These are phyloP conservation scores for Triplophysa yarkandensis DNA, from an alignment of 2,797 vertebrate genomes.

Conservation along the genomic window DNA sequence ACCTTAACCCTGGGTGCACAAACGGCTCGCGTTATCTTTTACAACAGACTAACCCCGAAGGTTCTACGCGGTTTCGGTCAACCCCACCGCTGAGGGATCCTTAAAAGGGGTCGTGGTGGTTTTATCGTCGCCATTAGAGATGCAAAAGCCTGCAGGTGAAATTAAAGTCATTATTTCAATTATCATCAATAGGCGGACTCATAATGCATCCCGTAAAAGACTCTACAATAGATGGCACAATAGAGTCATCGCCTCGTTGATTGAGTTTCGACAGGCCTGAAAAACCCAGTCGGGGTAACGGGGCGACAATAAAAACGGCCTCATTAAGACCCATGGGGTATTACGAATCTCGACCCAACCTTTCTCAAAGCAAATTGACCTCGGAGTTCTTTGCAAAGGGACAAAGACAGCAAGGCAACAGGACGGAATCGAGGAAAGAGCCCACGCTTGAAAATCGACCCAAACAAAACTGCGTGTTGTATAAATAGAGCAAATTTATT, in stretches of 20 bases:
- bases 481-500: conserved; percentile 88
- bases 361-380: conserved; percentile 71
- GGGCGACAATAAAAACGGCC: conserved; percentile 69
- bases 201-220: conserved; percentile 75
- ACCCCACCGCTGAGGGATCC: conserved; percentile 27
- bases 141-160: conserved; percentile 67
- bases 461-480: no score
- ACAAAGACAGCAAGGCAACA: conserved; percentile 27
- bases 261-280: conserved; percentile 68
- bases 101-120: conserved; percentile 39
- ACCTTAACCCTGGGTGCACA: neutral
- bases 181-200: conserved; percentile 71
- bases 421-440: no score
- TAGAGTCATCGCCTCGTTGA: conserved; percentile 71
- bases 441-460: no score
- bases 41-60: neutral
- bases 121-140: conserved; percentile 57
- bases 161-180: conserved; percentile 63
- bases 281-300: conserved; percentile 76
- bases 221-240: conserved; percentile 70
- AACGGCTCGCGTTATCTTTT: conserved; percentile 14
- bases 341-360: conserved; percentile 74
- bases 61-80: conserved; percentile 10
- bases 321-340: conserved; percentile 73
- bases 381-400: conserved; percentile 50